A percentile compares a stretch with the other conserved stretches of the same genome.
Evolutionary conservation across 1,140 invertebrate species (phyloP).

Genomic region (Anadara kagoshimensis): DNA sequence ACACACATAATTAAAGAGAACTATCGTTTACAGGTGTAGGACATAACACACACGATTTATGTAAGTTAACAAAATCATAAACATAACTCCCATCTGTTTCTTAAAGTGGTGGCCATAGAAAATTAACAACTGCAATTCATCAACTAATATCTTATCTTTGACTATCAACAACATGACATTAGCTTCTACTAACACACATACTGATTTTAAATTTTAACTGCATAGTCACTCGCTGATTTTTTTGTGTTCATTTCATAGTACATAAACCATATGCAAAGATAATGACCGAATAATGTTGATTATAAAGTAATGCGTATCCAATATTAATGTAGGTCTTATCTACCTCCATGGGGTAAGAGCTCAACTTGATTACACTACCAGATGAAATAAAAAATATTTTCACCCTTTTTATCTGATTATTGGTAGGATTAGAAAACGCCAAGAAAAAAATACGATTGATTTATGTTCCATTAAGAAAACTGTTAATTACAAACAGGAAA

Average conservation of each 20-base stretch:
- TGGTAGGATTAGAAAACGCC: slow-evolving; percentile 14
- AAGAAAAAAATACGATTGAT: not conserved
- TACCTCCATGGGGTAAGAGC: slow-evolving; percentile 10
- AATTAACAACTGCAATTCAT: slow-evolving; percentile 10
- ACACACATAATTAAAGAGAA: too few relatives aligned
- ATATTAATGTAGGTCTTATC: slow-evolving; percentile 9
- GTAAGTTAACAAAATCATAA: not conserved
- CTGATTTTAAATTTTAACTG: too few relatives aligned
- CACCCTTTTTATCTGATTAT: slow-evolving; percentile 15
- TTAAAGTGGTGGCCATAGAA: slow-evolving; percentile 11
- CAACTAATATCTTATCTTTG: slow-evolving; percentile 3
- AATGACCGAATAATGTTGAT: slow-evolving; percentile 1
- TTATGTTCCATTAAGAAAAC: not conserved
- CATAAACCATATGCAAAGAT: slow-evolving; percentile 21
- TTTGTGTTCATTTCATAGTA: slow-evolving; percentile 7
- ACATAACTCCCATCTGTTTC: slow-evolving; percentile 1
- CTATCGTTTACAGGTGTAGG: too few relatives aligned
- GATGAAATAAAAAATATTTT: slow-evolving; percentile 11
- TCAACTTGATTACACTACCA: slow-evolving; percentile 1
- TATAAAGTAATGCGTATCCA: slow-evolving; percentile 6
- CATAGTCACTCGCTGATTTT: slow-evolving; percentile 1
- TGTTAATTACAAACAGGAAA: slow-evolving; percentile 10
- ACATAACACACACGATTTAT: too few relatives aligned
- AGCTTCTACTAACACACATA: not conserved
- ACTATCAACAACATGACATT: slow-evolving; percentile 10